These are phyloP conservation scores for Anniella stebbinsi DNA, from an alignment of 2,797 vertebrate genomes.

Conservation along the genomic window DNA sequence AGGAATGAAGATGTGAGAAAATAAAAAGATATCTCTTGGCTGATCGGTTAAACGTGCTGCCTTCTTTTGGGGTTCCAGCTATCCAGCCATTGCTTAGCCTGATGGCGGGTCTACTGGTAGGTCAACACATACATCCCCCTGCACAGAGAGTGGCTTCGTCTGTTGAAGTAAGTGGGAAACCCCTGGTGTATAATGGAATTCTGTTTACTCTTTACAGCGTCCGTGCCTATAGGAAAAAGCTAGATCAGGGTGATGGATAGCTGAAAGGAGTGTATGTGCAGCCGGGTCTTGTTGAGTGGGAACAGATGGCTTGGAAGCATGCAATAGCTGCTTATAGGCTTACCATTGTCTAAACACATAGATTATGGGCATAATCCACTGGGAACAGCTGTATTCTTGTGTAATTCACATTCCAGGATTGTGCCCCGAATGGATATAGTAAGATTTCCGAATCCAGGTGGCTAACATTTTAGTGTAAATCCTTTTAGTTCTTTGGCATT, in stretches of 20 bases:
- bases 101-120: too few relatives aligned
- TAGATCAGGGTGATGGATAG: neutral
- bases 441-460: conserved; percentile 24
- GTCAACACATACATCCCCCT: neutral
- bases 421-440: neutral
- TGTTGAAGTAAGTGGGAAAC: conserved; percentile 1
- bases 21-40: neutral
- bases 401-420: conserved; percentile 12
- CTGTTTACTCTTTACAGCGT: neutral
- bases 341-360: conserved; percentile 13
- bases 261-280: neutral
- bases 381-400: conserved; percentile 10
- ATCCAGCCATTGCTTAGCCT: too few relatives aligned
- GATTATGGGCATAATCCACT: conserved; percentile 23
- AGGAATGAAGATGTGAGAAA: too few relatives aligned
- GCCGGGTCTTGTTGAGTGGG: neutral
- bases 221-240: neutral
- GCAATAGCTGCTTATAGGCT: neutral
- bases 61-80: neutral
- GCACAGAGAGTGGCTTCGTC: neutral
- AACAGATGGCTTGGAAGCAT: conserved; percentile 6
- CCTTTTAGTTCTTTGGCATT: neutral
- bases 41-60: neutral
- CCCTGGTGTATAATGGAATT: neutral
- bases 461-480: conserved; percentile 9